Percentiles rank a stretch among this genome's conserved stretches.
phyloP scores from a whole-genome alignment of 2,113 vertebrate genomes.

The Nipponia nippon region DNA sequence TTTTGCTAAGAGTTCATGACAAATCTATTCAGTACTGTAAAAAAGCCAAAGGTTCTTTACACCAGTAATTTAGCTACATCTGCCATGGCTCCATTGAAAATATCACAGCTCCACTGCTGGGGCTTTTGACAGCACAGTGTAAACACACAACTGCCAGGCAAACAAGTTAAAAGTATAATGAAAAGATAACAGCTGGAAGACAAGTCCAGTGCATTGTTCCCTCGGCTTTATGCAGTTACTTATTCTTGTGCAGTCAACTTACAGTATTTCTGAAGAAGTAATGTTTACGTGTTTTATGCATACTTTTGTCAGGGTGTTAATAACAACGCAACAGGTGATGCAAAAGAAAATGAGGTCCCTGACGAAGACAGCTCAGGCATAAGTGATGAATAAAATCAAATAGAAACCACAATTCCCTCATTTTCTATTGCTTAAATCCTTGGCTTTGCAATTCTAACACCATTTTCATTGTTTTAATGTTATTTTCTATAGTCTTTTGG shows the following conservation, averaged over 20 bases:
- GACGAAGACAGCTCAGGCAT: not conserved
- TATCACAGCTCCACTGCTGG: not conserved
- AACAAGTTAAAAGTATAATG: not conserved
- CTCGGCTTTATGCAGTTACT: not conserved
- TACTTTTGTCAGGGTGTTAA: not conserved
- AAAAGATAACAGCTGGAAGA: not conserved
- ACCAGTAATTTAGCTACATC: not conserved
- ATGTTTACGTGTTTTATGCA: too few relatives aligned
- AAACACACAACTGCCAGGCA: constrained; percentile 4
- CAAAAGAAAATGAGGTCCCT: not conserved
- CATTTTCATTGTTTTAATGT: not conserved
- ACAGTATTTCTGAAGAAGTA: fast-evolving
- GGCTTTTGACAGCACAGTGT: not conserved
- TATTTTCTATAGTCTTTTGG: not conserved
- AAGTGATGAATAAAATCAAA: not conserved
- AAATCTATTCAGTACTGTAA: constrained; percentile 34
- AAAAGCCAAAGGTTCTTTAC: constrained; percentile 59
- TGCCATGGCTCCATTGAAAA: not conserved
- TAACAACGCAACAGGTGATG: not conserved
- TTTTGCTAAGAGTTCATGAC: constrained; percentile 35
- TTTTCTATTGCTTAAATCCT: not conserved
- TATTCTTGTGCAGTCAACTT: not conserved
- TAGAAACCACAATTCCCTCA: not conserved
- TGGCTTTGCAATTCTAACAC: not conserved
- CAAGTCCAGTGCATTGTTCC: fast-evolving